These are phyloP conservation scores for Arge pagana DNA, from an alignment of 2,888 invertebrate species.

Conservation along the genomic window DNA sequence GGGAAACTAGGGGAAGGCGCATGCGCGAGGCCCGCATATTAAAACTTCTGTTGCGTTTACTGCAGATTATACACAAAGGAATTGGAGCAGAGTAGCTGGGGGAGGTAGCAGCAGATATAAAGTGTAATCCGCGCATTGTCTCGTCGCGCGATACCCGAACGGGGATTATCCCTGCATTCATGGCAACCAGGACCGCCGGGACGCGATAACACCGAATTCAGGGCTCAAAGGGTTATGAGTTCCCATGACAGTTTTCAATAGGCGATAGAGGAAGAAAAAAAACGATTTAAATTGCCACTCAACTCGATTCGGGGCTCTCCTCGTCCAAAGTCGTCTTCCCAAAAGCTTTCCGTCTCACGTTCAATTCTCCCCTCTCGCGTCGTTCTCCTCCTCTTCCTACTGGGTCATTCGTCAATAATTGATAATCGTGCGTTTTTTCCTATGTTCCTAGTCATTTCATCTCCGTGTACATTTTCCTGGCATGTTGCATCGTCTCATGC, in stretches of 20 bases:
- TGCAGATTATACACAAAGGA: constrained; percentile 23
- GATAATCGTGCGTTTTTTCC: too few species aligned
- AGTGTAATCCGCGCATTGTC: constrained; percentile 40
- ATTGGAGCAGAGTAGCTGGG: constrained; percentile 15
- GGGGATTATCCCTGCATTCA: constrained; percentile 24
- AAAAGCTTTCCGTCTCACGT: neutral
- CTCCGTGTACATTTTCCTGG: too few species aligned
- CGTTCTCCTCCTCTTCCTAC: neutral
- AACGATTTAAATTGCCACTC: constrained; percentile 21
- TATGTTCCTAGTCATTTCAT: too few species aligned
- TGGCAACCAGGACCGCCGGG: constrained; percentile 25
- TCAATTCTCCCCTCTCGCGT: neutral
- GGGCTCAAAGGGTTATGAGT: constrained; percentile 33
- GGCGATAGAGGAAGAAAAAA: constrained; percentile 2
- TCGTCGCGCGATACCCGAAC: constrained; percentile 29
- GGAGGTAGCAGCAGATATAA: constrained; percentile 27
- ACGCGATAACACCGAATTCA: constrained; percentile 36
- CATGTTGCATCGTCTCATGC: too few species aligned
- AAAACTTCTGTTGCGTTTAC: constrained; percentile 19
- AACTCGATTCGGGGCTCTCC: neutral
- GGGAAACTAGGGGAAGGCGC: too few species aligned
- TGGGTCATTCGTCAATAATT: too few species aligned
- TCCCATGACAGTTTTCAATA: constrained; percentile 26
- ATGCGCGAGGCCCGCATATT: neutral
- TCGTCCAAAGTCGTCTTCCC: constrained; percentile 1